These are phyloP conservation scores for Oryzias celebensis DNA, from an alignment of 2,113 vertebrate genomes.

Conservation along the genomic window DNA sequence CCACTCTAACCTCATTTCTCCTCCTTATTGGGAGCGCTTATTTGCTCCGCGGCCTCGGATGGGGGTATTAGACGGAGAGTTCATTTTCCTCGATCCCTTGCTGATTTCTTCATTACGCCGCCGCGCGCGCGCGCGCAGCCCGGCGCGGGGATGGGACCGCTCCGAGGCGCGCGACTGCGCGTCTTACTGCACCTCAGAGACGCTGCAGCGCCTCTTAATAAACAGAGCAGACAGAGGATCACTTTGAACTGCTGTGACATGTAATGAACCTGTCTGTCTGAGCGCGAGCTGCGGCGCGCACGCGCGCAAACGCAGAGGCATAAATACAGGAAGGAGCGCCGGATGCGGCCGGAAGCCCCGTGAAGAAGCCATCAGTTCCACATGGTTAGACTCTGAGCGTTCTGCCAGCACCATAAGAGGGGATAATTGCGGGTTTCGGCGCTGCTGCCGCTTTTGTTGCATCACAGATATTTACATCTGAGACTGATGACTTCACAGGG, in stretches of 20 bases:
- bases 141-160: constrained; percentile 30
- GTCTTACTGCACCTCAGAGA: constrained; percentile 60
- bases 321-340: constrained; percentile 49
- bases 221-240: constrained; percentile 72
- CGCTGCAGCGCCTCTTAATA: constrained; percentile 70
- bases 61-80: constrained; percentile 69
- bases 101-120: constrained; percentile 73
- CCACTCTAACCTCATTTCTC: constrained; percentile 69
- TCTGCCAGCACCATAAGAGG: constrained; percentile 58
- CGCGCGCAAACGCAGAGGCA: constrained; percentile 36
- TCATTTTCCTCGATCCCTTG: constrained; percentile 70
- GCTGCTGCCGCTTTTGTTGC: constrained; percentile 65
- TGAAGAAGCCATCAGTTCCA: constrained; percentile 72
- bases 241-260: constrained; percentile 72
- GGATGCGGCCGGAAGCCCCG: constrained; percentile 47
- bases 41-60: constrained; percentile 57
- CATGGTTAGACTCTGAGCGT: constrained; percentile 53
- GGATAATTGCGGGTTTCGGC: constrained; percentile 72
- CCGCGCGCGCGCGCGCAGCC: constrained; percentile 26
- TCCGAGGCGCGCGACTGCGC: constrained; percentile 40
- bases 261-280: constrained; percentile 68
- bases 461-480: constrained; percentile 70
- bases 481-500: constrained; percentile 69
- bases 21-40: constrained; percentile 68
- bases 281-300: constrained; percentile 20